Conservation (phyloP, 2,797 vertebrate species). For the Squalus acanthias region DNA sequence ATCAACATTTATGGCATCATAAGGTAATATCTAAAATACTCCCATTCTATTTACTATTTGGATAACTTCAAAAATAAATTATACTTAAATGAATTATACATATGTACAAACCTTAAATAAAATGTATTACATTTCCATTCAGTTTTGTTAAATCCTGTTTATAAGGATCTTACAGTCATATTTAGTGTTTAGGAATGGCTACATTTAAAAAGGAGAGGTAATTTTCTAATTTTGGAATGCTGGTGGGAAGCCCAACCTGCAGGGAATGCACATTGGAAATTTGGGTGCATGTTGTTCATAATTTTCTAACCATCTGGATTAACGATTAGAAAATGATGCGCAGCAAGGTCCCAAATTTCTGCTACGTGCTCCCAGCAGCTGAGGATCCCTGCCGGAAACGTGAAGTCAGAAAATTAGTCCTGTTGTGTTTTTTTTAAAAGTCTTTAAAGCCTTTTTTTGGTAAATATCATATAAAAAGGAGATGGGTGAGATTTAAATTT, state of each 20-base stretch:
- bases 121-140: not conserved
- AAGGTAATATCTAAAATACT: not conserved
- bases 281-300: not conserved
- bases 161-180: not conserved
- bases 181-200: not conserved
- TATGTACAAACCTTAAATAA: not conserved
- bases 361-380: not conserved
- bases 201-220: not conserved
- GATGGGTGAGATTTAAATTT: not conserved
- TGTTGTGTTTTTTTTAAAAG: not conserved
- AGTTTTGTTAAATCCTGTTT: not conserved
- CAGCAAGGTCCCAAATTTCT: not conserved
- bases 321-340: not conserved
- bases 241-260: not conserved
- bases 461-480: not conserved
- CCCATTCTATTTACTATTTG: not conserved
- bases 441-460: not conserved
- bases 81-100: not conserved
- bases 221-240: not conserved
- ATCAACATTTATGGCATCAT: not conserved
- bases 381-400: not conserved
- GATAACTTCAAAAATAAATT: not conserved
- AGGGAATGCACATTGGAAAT: not conserved
- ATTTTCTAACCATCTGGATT: not conserved
- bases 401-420: not conserved